phyloP scores from a whole-genome alignment of 1,140 invertebrate genomes.

The Polypedilum vanderplanki region DNA sequence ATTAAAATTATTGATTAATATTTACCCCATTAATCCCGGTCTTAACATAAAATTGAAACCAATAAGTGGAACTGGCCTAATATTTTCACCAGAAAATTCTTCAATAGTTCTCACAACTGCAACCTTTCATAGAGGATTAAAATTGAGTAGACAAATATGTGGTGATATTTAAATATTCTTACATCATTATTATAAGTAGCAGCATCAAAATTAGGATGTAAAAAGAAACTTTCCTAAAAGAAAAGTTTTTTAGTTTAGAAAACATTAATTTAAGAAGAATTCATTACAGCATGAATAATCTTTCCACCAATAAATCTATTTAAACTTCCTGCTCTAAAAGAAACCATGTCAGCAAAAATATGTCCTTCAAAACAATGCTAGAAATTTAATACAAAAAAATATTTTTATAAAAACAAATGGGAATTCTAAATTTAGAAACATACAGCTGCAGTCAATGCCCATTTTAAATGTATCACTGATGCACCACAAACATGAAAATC shows the following conservation, averaged over 20 bases:
- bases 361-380: neutral
- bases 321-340: neutral
- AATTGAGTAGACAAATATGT: too few relatives aligned
- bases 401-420: neutral
- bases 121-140: too few relatives aligned
- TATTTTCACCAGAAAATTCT: neutral
- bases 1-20: too few relatives aligned
- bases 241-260: too few relatives aligned
- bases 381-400: neutral
- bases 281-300: neutral
- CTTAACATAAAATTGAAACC: neutral
- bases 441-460: neutral
- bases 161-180: neutral
- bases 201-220: neutral
- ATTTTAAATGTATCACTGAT: neutral
- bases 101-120: neutral
- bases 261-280: too few relatives aligned
- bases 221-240: neutral
- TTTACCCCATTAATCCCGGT: neutral
- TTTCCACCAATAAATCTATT: neutral
- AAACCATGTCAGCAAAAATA: neutral
- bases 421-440: too few relatives aligned
- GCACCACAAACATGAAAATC: slow-evolving; percentile 15
- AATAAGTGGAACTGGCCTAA: neutral
- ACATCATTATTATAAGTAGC: neutral